These are phyloP conservation scores for Andrena trimmerana DNA, from an alignment of 2,888 invertebrate genomes.

Conservation along the genomic window DNA sequence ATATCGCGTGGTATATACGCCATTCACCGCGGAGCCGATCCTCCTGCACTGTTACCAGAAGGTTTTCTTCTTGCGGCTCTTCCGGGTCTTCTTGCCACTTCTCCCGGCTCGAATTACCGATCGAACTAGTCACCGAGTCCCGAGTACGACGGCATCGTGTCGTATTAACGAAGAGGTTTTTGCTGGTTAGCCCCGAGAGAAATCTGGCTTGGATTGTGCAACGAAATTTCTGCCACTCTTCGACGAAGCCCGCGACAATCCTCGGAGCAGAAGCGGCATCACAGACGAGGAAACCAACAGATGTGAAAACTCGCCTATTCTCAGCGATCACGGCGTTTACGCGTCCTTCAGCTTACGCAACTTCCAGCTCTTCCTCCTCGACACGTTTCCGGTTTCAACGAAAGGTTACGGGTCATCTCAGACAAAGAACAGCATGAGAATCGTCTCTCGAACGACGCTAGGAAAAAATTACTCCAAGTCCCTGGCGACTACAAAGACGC, in stretches of 20 bases:
- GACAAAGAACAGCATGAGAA: conserved; percentile 44
- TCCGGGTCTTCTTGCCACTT: conserved; percentile 69
- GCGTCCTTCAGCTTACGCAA: conserved; percentile 13
- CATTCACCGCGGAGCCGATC: conserved; percentile 61
- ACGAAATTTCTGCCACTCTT: conserved; percentile 35
- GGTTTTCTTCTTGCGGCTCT: conserved; percentile 64
- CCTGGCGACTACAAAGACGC: background rate
- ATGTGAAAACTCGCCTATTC: conserved; percentile 1
- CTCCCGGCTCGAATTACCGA: conserved; percentile 61
- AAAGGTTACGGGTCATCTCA: conserved; percentile 26
- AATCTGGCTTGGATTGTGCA: conserved; percentile 52
- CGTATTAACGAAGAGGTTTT: conserved; percentile 52
- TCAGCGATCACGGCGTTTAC: background rate
- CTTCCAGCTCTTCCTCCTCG: conserved; percentile 18
- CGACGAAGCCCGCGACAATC: background rate
- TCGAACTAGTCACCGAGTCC: conserved; percentile 61
- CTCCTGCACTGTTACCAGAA: conserved; percentile 62
- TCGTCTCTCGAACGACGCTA: background rate
- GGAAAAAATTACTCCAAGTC: background rate
- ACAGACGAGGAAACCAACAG: background rate
- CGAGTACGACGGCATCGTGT: conserved; percentile 51
- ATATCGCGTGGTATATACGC: conserved; percentile 56
- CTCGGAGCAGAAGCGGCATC: background rate
- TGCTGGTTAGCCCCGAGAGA: conserved; percentile 44
- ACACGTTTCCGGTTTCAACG: conserved; percentile 22